phyloP scores from a whole-genome alignment of 2,888 invertebrate species.

The Aphodius granarius region DNA sequence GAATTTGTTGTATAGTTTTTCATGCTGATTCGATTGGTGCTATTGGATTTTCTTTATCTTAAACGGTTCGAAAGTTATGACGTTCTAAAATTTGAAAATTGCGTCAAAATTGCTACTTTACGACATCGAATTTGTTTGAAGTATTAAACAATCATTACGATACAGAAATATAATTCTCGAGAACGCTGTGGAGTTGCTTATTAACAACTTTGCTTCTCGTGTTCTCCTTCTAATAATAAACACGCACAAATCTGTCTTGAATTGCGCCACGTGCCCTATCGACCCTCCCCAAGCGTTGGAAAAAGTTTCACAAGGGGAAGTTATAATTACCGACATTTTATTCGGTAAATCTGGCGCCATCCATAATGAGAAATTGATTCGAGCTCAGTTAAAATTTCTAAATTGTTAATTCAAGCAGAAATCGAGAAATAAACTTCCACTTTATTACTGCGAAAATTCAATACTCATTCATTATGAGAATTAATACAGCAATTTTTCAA shows the following conservation, averaged over 20 bases:
- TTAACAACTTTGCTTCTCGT: background rate
- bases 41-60: no score
- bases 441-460: no score
- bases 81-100: no score
- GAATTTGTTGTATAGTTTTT: no score
- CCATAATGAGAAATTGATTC: background rate
- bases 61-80: no score
- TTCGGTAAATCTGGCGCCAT: background rate
- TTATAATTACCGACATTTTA: background rate
- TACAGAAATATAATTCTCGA: background rate
- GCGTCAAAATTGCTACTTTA: no score
- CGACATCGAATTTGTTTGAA: no score
- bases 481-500: no score
- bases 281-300: background rate
- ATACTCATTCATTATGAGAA: no score
- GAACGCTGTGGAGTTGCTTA: background rate
- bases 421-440: background rate
- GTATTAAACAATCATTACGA: no score
- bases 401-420: background rate
- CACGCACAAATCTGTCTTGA: background rate
- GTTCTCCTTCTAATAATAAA: background rate
- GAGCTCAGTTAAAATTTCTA: background rate
- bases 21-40: no score
- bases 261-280: background rate
- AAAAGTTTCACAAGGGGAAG: background rate